phyloP scores from a whole-genome alignment of 2,113 vertebrate genomes.

The Girardinichthys multiradiatus region DNA sequence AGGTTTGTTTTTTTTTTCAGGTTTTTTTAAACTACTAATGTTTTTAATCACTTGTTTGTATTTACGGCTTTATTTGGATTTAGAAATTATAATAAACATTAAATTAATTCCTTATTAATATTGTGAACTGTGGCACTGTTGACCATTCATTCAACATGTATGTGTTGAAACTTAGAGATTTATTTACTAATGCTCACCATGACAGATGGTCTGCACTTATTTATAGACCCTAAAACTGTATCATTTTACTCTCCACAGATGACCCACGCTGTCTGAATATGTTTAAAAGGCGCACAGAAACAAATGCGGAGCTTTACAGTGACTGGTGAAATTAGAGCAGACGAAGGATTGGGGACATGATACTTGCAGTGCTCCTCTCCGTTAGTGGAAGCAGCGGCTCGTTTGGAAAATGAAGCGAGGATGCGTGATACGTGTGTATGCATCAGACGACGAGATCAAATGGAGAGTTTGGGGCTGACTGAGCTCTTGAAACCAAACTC shows the following conservation, averaged over 20 bases:
- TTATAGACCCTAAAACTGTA: constrained; percentile 47
- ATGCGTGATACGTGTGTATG: constrained; percentile 81
- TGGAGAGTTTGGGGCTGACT: constrained; percentile 80
- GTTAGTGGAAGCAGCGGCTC: constrained; percentile 54
- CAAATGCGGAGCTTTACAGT: background rate
- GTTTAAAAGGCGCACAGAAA: constrained; percentile 12
- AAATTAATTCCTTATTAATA: background rate
- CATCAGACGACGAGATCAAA: constrained; percentile 78
- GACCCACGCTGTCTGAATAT: constrained; percentile 16
- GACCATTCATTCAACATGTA: background rate
- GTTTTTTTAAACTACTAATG: too few relatives aligned
- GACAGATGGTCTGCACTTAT: constrained; percentile 45
- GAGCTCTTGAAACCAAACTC: constrained; percentile 74
- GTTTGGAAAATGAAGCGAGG: constrained; percentile 79
- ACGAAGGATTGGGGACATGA: constrained; percentile 52
- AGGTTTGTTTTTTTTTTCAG: too few relatives aligned
- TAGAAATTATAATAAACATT: background rate
- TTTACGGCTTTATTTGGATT: too few relatives aligned
- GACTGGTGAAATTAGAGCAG: background rate
- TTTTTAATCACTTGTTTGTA: too few relatives aligned
- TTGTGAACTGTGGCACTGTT: background rate
- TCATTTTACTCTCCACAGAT: constrained; percentile 59
- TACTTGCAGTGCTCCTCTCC: constrained; percentile 62
- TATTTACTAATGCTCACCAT: constrained; percentile 20
- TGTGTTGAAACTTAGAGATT: background rate